These are phyloP conservation scores for Rallus crepitans DNA, from an alignment of 2,797 vertebrate species.

Conservation along the genomic window DNA sequence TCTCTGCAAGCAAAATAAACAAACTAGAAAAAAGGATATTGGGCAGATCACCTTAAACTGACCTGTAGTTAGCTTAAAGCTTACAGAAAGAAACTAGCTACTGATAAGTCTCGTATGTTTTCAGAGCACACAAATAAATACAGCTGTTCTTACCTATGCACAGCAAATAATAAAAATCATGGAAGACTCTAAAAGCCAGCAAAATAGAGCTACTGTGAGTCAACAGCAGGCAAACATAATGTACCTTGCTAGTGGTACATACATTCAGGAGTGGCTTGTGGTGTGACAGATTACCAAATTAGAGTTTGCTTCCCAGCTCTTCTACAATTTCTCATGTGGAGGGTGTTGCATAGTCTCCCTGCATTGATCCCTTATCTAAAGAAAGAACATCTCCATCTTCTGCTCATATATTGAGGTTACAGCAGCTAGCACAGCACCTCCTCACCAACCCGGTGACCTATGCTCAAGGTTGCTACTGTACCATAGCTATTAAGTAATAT, in stretches of 20 bases:
- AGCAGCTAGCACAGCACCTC: background rate
- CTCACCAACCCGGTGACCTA: background rate
- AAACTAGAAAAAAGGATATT: background rate
- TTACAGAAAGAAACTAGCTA: background rate
- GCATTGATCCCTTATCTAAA: background rate
- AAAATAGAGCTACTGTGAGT: background rate
- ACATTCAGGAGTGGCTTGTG: background rate
- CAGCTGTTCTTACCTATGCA: background rate
- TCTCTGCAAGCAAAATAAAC: background rate
- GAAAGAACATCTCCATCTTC: background rate
- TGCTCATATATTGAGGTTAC: background rate
- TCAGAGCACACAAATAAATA: background rate
- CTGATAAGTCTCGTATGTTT: background rate
- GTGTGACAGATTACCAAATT: background rate
- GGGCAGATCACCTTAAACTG: background rate
- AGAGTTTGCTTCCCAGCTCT: background rate
- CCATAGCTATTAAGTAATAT: background rate
- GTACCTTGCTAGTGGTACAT: background rate
- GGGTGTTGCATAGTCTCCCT: background rate
- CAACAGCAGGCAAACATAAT: background rate
- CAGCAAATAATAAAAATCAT: background rate
- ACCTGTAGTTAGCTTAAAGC: background rate
- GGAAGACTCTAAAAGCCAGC: background rate
- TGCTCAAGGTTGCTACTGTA: background rate
- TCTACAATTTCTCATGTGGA: background rate